These are phyloP conservation scores for Lypha dubia DNA, from an alignment of 2,888 invertebrate species.

Conservation along the genomic window DNA sequence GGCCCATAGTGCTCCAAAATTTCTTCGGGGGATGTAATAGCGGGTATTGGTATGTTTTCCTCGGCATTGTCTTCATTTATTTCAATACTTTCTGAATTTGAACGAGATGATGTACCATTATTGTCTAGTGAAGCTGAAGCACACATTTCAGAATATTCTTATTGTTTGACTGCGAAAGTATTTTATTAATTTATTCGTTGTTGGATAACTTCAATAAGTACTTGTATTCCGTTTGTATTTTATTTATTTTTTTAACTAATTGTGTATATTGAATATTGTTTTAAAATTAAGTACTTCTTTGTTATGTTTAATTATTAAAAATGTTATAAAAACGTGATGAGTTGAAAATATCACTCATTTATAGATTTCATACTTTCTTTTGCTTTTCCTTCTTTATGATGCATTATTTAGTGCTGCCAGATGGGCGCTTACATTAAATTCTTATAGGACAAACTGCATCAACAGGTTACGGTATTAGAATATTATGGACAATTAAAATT, in stretches of 20 bases:
- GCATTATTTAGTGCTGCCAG: constrained; percentile 43
- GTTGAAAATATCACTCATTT: constrained; percentile 49
- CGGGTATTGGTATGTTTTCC: constrained; percentile 60
- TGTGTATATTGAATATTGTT: constrained; percentile 10
- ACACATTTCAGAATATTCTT: constrained; percentile 54
- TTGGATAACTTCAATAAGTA: constrained; percentile 35
- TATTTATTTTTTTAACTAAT: constrained; percentile 15
- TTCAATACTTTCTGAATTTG: constrained; percentile 61
- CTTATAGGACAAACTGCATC: constrained; percentile 5
- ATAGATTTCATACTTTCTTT: constrained; percentile 32
- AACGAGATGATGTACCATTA: constrained; percentile 61
- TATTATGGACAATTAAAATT: not conserved
- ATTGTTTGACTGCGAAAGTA: constrained; percentile 4
- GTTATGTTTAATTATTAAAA: constrained; percentile 56
- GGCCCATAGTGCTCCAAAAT: constrained; percentile 79
- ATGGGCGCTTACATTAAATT: not conserved
- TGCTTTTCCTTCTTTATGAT: constrained; percentile 9
- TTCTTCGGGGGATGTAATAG: constrained; percentile 73
- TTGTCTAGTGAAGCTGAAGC: constrained; percentile 67
- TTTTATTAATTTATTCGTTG: constrained; percentile 12
- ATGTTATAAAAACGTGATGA: constrained; percentile 62
- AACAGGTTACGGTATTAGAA: constrained; percentile 56
- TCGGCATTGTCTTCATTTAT: constrained; percentile 44
- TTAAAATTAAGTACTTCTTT: constrained; percentile 57
- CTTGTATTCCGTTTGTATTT: constrained; percentile 27